Percentiles rank a stretch among this genome's conserved stretches.
These are phyloP conservation scores for Pipistrellus pipistrellus DNA, from an alignment of 2,797 vertebrate species.

Conservation along the genomic window DNA sequence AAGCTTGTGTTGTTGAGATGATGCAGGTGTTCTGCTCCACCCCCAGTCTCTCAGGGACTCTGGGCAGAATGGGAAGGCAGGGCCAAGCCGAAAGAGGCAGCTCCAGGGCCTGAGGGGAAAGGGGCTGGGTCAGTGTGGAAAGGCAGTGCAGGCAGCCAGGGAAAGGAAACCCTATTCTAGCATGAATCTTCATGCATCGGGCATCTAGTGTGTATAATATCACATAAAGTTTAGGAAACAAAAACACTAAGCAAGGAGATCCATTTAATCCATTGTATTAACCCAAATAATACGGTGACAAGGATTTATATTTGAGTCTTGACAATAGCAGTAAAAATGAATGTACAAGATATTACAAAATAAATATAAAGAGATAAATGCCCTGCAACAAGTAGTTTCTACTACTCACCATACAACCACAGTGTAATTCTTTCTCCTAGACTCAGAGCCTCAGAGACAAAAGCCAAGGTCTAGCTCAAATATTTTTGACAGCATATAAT, in stretches of 20 bases:
- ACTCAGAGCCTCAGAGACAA: constrained; percentile 21
- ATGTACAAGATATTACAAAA: background rate
- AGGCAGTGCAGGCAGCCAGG: too few species aligned
- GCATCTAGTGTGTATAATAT: background rate
- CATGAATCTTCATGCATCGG: too few species aligned
- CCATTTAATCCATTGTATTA: background rate
- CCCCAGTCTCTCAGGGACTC: too few species aligned
- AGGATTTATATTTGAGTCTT: background rate
- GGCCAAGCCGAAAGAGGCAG: too few species aligned
- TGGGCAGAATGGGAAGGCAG: too few species aligned
- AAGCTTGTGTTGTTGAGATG: too few species aligned
- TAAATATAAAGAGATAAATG: background rate
- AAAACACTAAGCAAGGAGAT: background rate
- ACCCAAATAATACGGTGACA: background rate
- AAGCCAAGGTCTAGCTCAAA: background rate
- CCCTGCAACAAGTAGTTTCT: background rate
- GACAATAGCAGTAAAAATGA: background rate
- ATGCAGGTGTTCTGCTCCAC: too few species aligned
- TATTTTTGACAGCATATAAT: background rate
- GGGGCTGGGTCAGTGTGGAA: too few species aligned
- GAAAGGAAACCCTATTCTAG: too few species aligned
- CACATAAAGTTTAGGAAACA: background rate
- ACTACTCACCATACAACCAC: rapidly evolving
- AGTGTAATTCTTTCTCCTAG: background rate
- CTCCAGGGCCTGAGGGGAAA: too few species aligned